A percentile compares a stretch with the other conserved stretches of the same genome.
phyloP scores from a whole-genome alignment of 2,888 invertebrate genomes.

The Lordiphosa andalusiaca region DNA sequence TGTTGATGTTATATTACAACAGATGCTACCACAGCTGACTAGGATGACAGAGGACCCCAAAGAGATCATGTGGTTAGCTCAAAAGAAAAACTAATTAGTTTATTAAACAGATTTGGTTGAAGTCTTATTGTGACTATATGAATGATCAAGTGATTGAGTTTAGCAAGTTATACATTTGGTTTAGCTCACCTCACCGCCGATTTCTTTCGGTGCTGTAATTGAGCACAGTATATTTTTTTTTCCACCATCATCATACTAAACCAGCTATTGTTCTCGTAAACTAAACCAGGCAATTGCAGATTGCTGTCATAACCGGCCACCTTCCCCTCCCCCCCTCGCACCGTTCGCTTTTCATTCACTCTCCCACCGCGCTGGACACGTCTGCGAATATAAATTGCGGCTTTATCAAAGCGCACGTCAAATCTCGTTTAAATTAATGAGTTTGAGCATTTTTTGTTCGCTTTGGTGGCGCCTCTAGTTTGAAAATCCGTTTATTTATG shows the following conservation, averaged over 20 bases:
- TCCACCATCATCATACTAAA: slow-evolving; percentile 48
- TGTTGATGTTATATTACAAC: too few relatives aligned
- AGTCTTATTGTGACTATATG: too few relatives aligned
- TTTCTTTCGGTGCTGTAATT: slow-evolving; percentile 54
- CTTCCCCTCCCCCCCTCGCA: not conserved
- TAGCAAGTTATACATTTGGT: too few relatives aligned
- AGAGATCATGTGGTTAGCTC: too few relatives aligned
- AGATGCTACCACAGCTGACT: too few relatives aligned
- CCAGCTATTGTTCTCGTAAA: slow-evolving; percentile 60
- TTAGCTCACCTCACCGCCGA: too few relatives aligned
- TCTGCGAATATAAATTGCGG: slow-evolving; percentile 78
- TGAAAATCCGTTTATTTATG: slow-evolving; percentile 67
- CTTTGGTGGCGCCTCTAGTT: slow-evolving; percentile 44
- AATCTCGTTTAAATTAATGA: slow-evolving; percentile 80
- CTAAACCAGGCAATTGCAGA: slow-evolving; percentile 66
- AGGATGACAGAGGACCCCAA: too few relatives aligned
- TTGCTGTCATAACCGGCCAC: slow-evolving; percentile 33
- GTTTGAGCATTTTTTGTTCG: slow-evolving; percentile 68
- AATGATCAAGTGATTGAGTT: too few relatives aligned
- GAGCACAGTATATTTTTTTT: slow-evolving; percentile 51
- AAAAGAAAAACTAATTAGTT: too few relatives aligned
- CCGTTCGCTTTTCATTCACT: slow-evolving; percentile 7
- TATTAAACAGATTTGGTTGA: too few relatives aligned
- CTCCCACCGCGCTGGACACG: slow-evolving; percentile 26
- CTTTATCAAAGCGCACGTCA: slow-evolving; percentile 77